Evolutionary conservation across 2,113 vertebrate genomes (phyloP).

Genomic region (Thryonomys swinderianus): DNA sequence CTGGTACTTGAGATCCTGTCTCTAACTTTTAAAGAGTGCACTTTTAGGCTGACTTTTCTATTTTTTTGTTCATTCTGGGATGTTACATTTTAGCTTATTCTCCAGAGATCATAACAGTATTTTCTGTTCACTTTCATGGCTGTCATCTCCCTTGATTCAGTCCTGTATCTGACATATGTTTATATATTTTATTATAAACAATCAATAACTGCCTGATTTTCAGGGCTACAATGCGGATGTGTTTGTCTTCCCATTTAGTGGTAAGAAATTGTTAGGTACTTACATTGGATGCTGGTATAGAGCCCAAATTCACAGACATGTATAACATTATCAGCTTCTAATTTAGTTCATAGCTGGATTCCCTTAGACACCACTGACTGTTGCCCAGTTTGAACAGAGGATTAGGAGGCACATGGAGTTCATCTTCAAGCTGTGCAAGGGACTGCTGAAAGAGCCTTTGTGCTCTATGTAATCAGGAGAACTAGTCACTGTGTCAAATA

Average conservation of each 20-base stretch:
- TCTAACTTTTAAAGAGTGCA: conserved; percentile 29
- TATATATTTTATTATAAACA: conserved; percentile 19
- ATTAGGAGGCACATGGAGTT: conserved; percentile 62
- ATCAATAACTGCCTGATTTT: conserved; percentile 36
- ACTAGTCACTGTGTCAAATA: conserved; percentile 71
- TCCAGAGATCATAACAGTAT: not conserved
- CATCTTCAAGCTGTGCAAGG: conserved; percentile 59
- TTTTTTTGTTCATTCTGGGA: conserved; percentile 44
- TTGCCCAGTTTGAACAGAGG: conserved; percentile 69
- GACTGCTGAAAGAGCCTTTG: conserved; percentile 78
- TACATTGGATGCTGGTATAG: conserved; percentile 5
- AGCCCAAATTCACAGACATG: not conserved
- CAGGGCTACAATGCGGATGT: not conserved
- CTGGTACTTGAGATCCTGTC: not conserved
- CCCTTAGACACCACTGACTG: conserved; percentile 47
- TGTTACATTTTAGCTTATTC: conserved; percentile 8
- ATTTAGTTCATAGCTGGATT: conserved; percentile 39
- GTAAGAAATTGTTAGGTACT: conserved; percentile 23
- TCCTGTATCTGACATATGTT: not conserved
- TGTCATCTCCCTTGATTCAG: not conserved
- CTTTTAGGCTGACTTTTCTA: conserved; percentile 7
- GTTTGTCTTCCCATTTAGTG: conserved; percentile 48
- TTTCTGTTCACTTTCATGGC: not conserved
- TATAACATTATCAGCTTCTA: not conserved
- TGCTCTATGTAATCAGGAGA: conserved; percentile 79